Evolutionary conservation across 2,113 vertebrate genomes (phyloP).

Genomic region (Agelaius tricolor): DNA sequence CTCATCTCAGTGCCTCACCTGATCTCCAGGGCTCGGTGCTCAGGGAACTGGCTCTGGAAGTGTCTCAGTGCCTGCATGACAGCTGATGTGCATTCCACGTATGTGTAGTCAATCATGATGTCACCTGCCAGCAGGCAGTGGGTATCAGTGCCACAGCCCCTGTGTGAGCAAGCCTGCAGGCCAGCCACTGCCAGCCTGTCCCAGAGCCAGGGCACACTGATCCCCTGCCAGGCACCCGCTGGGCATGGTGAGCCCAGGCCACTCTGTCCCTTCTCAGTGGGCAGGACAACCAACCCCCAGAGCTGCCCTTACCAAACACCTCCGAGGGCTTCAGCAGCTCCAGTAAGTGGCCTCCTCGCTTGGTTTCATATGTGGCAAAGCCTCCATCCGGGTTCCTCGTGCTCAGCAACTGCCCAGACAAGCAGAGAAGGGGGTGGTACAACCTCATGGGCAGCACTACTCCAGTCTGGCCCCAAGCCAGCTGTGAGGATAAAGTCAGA

Average conservation of each 20-base stretch:
- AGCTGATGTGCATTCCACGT: slow-evolving; percentile 93
- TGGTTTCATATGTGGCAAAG: slow-evolving; percentile 94
- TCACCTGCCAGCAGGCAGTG: slow-evolving; percentile 78
- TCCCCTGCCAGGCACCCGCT: background rate
- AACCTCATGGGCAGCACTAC: background rate
- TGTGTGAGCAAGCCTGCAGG: background rate
- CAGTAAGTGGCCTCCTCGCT: slow-evolving; percentile 87
- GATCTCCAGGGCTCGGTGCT: slow-evolving; percentile 83
- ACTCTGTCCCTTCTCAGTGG: background rate
- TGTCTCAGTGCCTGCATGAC: slow-evolving; percentile 89
- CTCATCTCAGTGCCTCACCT: slow-evolving; percentile 70
- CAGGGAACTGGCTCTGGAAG: slow-evolving; percentile 80
- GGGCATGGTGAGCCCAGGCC: background rate
- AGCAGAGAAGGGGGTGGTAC: background rate
- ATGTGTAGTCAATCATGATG: slow-evolving; percentile 97
- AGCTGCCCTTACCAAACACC: slow-evolving; percentile 85
- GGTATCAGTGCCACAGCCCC: background rate
- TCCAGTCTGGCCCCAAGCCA: background rate
- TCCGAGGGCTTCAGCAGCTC: slow-evolving; percentile 93
- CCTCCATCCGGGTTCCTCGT: slow-evolving; percentile 91
- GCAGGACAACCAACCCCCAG: background rate
- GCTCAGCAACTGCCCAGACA: slow-evolving; percentile 82
- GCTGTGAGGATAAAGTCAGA: background rate
- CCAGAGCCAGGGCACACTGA: background rate
- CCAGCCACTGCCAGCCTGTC: rapidly evolving